phyloP scores from a whole-genome alignment of 23 tunicate species.

The Ciona savignyi region DNA sequence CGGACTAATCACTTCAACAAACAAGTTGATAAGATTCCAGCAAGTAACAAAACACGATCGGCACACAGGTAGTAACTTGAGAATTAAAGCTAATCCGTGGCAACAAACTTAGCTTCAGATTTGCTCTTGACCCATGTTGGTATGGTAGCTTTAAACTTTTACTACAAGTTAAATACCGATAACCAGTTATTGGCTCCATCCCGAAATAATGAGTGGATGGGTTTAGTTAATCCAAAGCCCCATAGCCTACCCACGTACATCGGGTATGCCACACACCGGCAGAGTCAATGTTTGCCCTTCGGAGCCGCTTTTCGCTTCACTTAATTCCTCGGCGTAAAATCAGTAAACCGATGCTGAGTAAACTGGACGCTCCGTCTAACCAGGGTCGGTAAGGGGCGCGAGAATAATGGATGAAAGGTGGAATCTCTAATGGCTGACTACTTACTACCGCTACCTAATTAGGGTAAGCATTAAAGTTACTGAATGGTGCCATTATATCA shows the following conservation, averaged over 20 bases:
- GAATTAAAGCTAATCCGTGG: background rate
- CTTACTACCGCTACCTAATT: no score
- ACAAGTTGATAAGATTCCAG: background rate
- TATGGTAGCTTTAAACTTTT: no score
- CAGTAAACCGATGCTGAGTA: background rate
- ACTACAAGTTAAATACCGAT: no score
- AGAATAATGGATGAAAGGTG: background rate
- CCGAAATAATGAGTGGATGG: background rate
- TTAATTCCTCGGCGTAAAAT: background rate
- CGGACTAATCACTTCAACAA: background rate
- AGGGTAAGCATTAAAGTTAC: no score
- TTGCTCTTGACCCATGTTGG: no score
- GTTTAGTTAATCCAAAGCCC: background rate
- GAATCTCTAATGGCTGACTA: no score
- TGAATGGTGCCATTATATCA: no score
- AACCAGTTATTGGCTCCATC: no score
- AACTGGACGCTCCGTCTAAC: background rate
- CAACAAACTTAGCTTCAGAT: background rate
- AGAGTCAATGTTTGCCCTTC: background rate
- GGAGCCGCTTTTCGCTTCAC: background rate
- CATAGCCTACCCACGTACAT: background rate
- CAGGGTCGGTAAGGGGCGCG: background rate
- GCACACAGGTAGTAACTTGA: background rate
- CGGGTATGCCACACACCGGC: background rate
- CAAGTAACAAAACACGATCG: background rate